Base-by-base conservation (phyloP, 2,888 invertebrate species). In the Agonum fuliginosum region DNA sequence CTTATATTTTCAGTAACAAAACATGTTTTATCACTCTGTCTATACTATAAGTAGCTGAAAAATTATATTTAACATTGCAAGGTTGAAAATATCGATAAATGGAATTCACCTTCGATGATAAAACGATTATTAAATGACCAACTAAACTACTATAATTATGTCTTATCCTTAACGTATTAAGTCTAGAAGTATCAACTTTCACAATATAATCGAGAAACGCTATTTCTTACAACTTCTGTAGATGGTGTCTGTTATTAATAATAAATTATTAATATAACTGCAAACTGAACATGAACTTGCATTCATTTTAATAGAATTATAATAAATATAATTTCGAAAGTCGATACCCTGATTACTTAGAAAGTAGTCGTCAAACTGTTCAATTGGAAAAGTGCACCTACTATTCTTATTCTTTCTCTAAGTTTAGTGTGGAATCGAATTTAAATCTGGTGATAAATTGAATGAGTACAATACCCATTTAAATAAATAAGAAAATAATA, bases 241-340 rank as follows among this genome's bases (percentile, higher is more conserved):
- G 54, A 54, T 54, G 54, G 54, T 6, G 8, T 37, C 22, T 37
- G 37, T 37, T 37, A 37, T 37, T 37, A 37, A 12, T 54, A 54
- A 54, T 54, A 24, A 37, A 24, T 54, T n/a, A 54, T 54, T n/a
- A n/a, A 54, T 54, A 24, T 22, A 54, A 54, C 24, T 54, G 24
- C 54, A 24, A 24, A 54, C 54, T 54, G 22, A 43, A 69, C 22
- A 24, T 69, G 41, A 41, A 69, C 43, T 69, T 69, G 46, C 46
- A 43, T n/a, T n/a, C n/a, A 12, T 41, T 69, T 43, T 46, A 69
- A 24, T 19, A 0, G 12, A 24, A 69, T 69, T 69, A 46, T 27
- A 46, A 46, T 46, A 46, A 46, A 46, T 46, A 12, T 3, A 1
- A 46, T 17, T 62, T 62, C 30, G 58, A 62, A 62, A 62, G 58